Percentiles rank a stretch among this genome's conserved stretches.
phyloP scores from a whole-genome alignment of 2,113 vertebrate species.

The Todiramphus saurophagus region DNA sequence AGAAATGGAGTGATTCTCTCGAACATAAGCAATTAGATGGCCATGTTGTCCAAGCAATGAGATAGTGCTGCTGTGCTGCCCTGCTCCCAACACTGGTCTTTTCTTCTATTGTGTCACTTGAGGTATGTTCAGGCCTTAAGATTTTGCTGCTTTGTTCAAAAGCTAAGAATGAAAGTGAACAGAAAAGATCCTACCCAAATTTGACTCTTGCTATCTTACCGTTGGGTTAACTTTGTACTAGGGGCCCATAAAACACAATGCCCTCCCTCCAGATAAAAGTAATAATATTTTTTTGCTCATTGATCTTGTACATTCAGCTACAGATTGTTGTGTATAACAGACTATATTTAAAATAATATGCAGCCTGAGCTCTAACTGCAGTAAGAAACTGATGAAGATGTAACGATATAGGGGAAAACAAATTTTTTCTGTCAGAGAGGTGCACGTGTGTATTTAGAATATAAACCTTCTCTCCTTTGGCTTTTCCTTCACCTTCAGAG shows the following conservation, averaged over 20 bases:
- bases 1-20: neutral
- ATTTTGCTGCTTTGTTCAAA: neutral
- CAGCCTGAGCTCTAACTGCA: neutral
- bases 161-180: neutral
- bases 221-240: neutral
- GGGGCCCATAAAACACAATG: neutral
- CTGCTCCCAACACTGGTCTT: neutral
- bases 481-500: conserved; percentile 23
- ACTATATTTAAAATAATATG: neutral
- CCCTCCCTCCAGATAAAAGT: conserved; percentile 74
- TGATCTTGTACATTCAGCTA: neutral
- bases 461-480: neutral
- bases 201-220: neutral
- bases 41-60: neutral
- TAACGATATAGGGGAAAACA: neutral
- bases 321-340: neutral
- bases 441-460: neutral
- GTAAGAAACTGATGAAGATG: neutral
- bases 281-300: conserved; percentile 22
- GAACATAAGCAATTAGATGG: neutral
- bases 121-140: neutral
- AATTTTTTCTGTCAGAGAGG: neutral
- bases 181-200: neutral
- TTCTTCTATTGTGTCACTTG: neutral
- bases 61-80: neutral